Conservation (phyloP, 2,113 vertebrate genomes). For the Cyprinodon brontotheroides region DNA sequence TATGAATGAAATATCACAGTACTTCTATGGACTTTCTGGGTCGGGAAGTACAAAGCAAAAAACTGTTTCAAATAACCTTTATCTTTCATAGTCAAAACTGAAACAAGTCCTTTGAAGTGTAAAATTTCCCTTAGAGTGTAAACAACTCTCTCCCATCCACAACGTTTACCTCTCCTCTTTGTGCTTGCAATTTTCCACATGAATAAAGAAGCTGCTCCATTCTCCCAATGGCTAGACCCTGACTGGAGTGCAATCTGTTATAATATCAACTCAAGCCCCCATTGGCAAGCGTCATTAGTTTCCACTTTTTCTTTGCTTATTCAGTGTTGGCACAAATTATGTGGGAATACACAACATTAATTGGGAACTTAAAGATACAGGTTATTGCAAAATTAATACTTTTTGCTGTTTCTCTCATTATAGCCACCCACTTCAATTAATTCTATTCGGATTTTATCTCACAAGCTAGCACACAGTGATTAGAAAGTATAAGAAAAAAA, state of each 20-base stretch:
- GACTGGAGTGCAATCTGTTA: conserved; percentile 72
- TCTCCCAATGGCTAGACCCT: conserved; percentile 63
- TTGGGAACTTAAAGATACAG: conserved; percentile 25
- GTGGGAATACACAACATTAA: conserved; percentile 36
- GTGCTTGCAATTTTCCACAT: conserved; percentile 77
- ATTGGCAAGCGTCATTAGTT: conserved; percentile 69
- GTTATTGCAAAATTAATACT: background rate
- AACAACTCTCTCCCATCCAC: conserved; percentile 71
- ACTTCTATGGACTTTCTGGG: conserved; percentile 45
- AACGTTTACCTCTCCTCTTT: conserved; percentile 71
- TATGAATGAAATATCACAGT: conserved; percentile 31
- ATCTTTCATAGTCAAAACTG: conserved; percentile 75
- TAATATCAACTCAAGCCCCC: conserved; percentile 69
- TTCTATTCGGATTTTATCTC: background rate
- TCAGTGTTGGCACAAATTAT: conserved; percentile 40
- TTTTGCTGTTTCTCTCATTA: background rate
- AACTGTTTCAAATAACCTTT: conserved; percentile 72
- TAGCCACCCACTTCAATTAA: background rate
- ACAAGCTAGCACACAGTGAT: background rate
- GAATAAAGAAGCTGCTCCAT: conserved; percentile 68
- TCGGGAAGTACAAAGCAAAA: conserved; percentile 34
- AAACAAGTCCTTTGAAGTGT: conserved; percentile 74
- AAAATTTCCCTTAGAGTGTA: conserved; percentile 74
- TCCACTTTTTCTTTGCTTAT: conserved; percentile 46
- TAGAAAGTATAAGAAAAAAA: background rate